Evolutionary conservation across 2,797 vertebrate genomes (phyloP).

Genomic region (Sebastes hubbsi): DNA sequence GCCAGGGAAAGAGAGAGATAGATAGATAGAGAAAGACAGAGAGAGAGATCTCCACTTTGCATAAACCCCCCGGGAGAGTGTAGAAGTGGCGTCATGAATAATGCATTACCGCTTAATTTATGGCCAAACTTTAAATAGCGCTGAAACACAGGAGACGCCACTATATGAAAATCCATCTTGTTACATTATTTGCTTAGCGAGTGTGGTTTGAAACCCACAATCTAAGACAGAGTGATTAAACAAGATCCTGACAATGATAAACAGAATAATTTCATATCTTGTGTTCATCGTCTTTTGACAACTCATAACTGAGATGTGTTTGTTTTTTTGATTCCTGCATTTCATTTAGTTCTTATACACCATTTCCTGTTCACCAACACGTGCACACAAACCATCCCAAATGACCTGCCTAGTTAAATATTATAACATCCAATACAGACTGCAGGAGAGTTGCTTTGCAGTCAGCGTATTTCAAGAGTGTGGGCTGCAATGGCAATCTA

Average conservation of each 20-base stretch:
- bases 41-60: conserved; percentile 58
- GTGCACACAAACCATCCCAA: background rate
- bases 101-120: conserved; percentile 74
- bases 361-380: background rate
- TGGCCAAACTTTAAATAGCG: conserved; percentile 77
- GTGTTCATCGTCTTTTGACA: conserved; percentile 12
- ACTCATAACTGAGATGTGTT: background rate
- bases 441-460: background rate
- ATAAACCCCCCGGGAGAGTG: conserved; percentile 60
- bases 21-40: conserved; percentile 21
- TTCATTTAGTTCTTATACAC: background rate
- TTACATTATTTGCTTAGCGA: conserved; percentile 56
- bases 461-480: background rate
- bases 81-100: conserved; percentile 73
- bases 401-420: background rate
- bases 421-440: background rate
- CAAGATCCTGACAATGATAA: conserved; percentile 27
- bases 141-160: conserved; percentile 52
- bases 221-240: conserved; percentile 36
- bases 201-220: conserved; percentile 21
- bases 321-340: background rate
- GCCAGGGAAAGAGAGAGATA: conserved; percentile 33
- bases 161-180: conserved; percentile 56
- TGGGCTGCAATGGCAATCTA: background rate
- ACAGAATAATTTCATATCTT: conserved; percentile 21